Base-by-base conservation (phyloP, 2,797 vertebrate species). In the Melanotaenia pygmaea region DNA sequence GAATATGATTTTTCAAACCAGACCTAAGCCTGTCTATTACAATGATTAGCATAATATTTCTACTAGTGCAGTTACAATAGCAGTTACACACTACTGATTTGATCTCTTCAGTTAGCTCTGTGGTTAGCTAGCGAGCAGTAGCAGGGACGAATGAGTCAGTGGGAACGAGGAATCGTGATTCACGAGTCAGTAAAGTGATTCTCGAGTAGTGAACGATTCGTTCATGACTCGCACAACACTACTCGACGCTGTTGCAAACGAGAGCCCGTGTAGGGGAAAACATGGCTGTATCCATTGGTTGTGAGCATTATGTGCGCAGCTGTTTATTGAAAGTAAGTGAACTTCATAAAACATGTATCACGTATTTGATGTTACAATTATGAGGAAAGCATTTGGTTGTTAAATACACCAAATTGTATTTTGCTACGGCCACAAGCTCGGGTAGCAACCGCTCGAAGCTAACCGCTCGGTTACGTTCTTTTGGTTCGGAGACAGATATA, bases 291-390 rank as follows among this genome's bases (percentile, higher is more conserved):
- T 67, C 87, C 3, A 72, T 60, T 14, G 88, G 94, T 0, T 95
- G 95, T 88, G 85, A 93, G 12, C 95, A 95, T 47, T 95, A 95
- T 59, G 84, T 87, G 3, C 94, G 95, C 43, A 93, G 80, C 64
- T 95, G 95, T 75, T 88, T 92, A 9, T 79, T 95, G 45, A 95
- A 94, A 94, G 95, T 95, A 76, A 93, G 94, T 78, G 1, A 34
- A 74, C 30, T 24, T 26, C 59, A 24, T 24, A 0, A 54, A 40
- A 43, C 40, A 0, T 26, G 3, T 20, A 1, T 4, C 16, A 1
- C n/a, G 9, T 34, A 12, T 45, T 12, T 26, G 3, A 16, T 16
- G 6, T 47, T 47, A n/a, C 7, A 47, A 47, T 6, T n/a, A 47
- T 47, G 2, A 47, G 20, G 8, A 47, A n/a, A 9, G 1, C 38